Evolutionary conservation across 2,113 vertebrate species (phyloP).

Genomic region (Siniperca knerii): DNA sequence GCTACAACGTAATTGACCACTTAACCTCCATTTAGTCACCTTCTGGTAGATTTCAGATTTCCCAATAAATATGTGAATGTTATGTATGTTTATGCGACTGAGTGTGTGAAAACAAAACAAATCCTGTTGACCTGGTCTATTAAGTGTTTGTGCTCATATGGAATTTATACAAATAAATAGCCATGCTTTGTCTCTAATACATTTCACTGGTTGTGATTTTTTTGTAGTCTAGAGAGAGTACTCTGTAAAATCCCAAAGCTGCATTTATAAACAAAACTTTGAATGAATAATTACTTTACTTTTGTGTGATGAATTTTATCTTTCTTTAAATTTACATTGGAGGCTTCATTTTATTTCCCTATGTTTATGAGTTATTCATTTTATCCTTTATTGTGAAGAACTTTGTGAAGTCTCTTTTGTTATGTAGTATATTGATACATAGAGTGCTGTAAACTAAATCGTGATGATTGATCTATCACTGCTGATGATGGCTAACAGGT

Average conservation of each 20-base stretch:
- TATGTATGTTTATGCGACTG: not conserved
- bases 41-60: constrained; percentile 10
- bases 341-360: not conserved
- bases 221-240: not conserved
- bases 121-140: not conserved
- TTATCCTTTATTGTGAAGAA: not conserved
- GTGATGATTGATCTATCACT: not conserved
- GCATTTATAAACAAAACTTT: not conserved
- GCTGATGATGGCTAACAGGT: not conserved
- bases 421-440: not conserved
- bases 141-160: not conserved
- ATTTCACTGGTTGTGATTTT: not conserved
- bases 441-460: not conserved
- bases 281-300: not conserved
- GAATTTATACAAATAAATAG: constrained; percentile 21
- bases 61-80: not conserved
- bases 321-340: not conserved
- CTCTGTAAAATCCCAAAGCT: not conserved
- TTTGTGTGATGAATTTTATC: not conserved
- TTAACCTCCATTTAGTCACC: constrained; percentile 4
- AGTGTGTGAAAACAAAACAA: constrained; percentile 1
- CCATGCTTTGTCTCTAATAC: not conserved
- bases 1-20: not conserved
- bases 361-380: not conserved
- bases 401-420: not conserved